Evolutionary conservation across 1,140 invertebrate genomes (phyloP).

Genomic region (Chelonus insularis): DNA sequence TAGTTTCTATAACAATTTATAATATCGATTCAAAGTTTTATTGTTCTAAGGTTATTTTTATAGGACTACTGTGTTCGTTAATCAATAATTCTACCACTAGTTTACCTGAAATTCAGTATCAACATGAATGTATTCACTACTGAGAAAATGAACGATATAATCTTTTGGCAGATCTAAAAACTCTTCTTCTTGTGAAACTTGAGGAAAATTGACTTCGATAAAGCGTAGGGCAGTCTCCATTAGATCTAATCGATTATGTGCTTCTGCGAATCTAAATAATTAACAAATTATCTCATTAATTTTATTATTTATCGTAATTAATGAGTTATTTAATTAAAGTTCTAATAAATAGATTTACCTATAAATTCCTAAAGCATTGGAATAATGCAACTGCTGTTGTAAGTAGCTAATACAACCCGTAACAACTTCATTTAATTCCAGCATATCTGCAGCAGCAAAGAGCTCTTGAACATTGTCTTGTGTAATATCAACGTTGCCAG

Average conservation of each 20-base stretch:
- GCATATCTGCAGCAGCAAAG: conserved; percentile 89
- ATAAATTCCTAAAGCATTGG: conserved; percentile 89
- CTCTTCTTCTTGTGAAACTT: conserved; percentile 82
- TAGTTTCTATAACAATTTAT: no score
- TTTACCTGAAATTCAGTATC: conserved; percentile 86
- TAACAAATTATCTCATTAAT: conserved; percentile 12
- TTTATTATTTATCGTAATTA: no score
- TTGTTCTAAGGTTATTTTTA: no score
- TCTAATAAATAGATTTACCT: no score
- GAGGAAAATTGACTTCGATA: conserved; percentile 86
- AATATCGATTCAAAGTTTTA: no score
- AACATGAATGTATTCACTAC: conserved; percentile 87
- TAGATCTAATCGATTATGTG: conserved; percentile 83
- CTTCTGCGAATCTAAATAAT: conserved; percentile 80
- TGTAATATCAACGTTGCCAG: conserved; percentile 67
- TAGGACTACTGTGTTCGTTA: no score
- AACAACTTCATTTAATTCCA: conserved; percentile 85
- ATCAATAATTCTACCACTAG: no score
- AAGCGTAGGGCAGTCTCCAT: conserved; percentile 79
- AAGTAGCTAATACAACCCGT: conserved; percentile 86
- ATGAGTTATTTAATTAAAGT: no score
- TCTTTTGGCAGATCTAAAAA: conserved; percentile 84
- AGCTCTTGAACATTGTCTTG: conserved; percentile 88
- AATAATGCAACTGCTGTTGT: conserved; percentile 83
- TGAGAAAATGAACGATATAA: conserved; percentile 77